Evolutionary conservation across 2,113 vertebrate species (phyloP), one percentile per base, ranked within the genome.

Genomic region (Holacanthus passer): DNA sequence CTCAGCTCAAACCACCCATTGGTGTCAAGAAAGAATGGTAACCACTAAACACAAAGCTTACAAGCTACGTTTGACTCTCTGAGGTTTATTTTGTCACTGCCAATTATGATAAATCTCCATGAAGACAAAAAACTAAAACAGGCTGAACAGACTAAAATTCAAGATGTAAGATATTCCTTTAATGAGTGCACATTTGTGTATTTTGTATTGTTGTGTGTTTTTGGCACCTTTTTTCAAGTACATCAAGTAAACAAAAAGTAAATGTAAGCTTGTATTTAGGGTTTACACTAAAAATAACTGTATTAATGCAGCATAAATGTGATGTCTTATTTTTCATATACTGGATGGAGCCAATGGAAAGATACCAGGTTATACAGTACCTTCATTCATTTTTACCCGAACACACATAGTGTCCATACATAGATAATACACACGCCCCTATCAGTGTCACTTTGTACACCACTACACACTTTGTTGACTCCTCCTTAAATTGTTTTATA

Each of bases 171-270:
- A 12, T 60, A 67, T 63, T 73, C 22, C 48, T 76, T 47, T 83
- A 81, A 87, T 91, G 77, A 86, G 48, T 48, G 73, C 29, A n/a
- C n/a, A n/a, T n/a, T n/a, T n/a, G n/a, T n/a, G n/a, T n/a, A 20
- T 6, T 24, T 55, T 55, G 2, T 37, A 3, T 37, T 60, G 1
- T 3, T 32, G 32, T 20, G 2, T 10, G 29, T 19, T 37, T 56
- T 14, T 20, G n/a, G n/a, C n/a, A n/a, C n/a, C n/a, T n/a, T n/a
- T n/a, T n/a, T n/a, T n/a, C n/a, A n/a, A n/a, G n/a, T n/a, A n/a
- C n/a, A n/a, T n/a, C n/a, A n/a, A n/a, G n/a, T n/a, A n/a, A n/a
- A n/a, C n/a, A n/a, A n/a, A n/a, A n/a, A 7, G 32, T 47, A 27
- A 13, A 1, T 73, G n/a, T 64, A 19, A 52, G n/a, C 35, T 24